Base-by-base conservation (phyloP, 2,113 vertebrate genomes). In the Galemys pyrenaicus region DNA sequence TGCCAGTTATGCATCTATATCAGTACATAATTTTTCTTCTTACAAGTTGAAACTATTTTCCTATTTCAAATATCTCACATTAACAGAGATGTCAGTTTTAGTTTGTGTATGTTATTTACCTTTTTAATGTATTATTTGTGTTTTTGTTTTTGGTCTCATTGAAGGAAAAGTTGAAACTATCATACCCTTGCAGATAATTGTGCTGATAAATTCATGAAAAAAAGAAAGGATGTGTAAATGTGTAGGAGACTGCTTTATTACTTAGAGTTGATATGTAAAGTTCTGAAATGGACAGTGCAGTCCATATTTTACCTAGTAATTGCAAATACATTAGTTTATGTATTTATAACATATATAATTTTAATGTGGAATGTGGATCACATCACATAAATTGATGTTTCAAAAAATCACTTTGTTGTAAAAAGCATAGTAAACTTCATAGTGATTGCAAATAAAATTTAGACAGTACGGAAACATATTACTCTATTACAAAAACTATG, bases 371-470 rank as follows among this genome's bases (percentile, higher is more conserved):
- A 46, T 81, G 37, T 68, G 32, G 17, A 11, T 49, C 10, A 12
- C 44, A 70, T 80, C 20, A 64, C 54, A 71, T 81, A 44, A 58
- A 67, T 24, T 67, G 82, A 46, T 49, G 30, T 87, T 79, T 49
- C 71, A 56, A 70, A 80, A 73, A 64, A 54, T 24, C 19, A 30
- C 30, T 89, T 67, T 87, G 32, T 82, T 65, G 5, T 84, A 11
- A 78, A 78, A 78, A 32, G 11, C 65, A 17, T 91, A 60, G 24
- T 64, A 87, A 89, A 51, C 26, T 17, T 85, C 84, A 65, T 89
- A 87, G 51, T 67, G 19, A 78, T 65, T 93, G 19, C 28, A 96
- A 58, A 62, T 93, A 95, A 87, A 78, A 87, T 83, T 83, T 68
- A 92, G 9, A 79, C 35, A 26, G 71, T 70, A 92, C 26, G 39